A percentile compares a stretch with the other conserved stretches of the same genome.
Evolutionary conservation across 2,888 invertebrate genomes (phyloP).

Genomic region (Megaustenia siamemsis): DNA sequence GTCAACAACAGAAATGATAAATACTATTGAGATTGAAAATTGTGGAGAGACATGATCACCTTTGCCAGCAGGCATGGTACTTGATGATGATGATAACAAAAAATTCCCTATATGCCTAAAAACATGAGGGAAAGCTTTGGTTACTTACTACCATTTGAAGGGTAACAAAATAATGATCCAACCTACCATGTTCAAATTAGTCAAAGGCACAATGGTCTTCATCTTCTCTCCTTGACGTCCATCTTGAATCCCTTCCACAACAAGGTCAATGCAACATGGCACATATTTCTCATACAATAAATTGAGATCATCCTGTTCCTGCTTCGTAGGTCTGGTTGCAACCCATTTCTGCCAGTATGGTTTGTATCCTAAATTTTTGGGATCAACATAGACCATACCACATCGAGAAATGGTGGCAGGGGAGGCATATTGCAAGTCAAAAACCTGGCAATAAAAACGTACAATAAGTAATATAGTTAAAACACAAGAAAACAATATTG

Average conservation of each 20-base stretch:
- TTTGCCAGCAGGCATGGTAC: too few relatives aligned
- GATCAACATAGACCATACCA: constrained; percentile 96
- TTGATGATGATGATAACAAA: too few relatives aligned
- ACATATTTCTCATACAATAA: constrained; percentile 89
- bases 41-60: too few relatives aligned
- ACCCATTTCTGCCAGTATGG: constrained; percentile 93
- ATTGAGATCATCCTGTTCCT: constrained; percentile 71
- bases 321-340: constrained; percentile 74
- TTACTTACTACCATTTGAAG: too few relatives aligned
- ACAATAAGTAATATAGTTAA: not conserved
- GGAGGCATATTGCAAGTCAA: constrained; percentile 92
- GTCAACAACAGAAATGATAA: too few relatives aligned
- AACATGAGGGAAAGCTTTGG: too few relatives aligned
- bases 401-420: constrained; percentile 95
- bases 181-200: constrained; percentile 90
- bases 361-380: constrained; percentile 91
- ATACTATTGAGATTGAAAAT: too few relatives aligned
- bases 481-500: not conserved
- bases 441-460: constrained; percentile 83
- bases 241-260: constrained; percentile 87
- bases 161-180: not conserved
- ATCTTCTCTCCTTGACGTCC: constrained; percentile 84
- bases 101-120: too few relatives aligned
- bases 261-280: constrained; percentile 86
- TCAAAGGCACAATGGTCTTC: constrained; percentile 90